Conservation (phyloP, 2,888 invertebrate species). For the Eristalinus sepulchralis region DNA sequence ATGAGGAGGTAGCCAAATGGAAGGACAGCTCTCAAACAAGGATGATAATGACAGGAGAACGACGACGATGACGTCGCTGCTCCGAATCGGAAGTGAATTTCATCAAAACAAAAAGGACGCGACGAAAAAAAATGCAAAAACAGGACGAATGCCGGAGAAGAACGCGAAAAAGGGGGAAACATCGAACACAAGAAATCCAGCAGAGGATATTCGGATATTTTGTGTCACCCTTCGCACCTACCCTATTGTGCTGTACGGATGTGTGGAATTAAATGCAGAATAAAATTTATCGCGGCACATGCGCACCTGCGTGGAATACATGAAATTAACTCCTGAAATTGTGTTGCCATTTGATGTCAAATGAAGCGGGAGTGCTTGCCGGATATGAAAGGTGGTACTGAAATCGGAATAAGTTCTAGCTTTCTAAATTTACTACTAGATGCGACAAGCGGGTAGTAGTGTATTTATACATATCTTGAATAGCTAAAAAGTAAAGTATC, state of each 20-base stretch:
- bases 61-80: constrained; percentile 81
- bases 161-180: constrained; percentile 48
- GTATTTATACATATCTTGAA: too few relatives aligned
- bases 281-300: constrained; percentile 65
- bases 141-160: constrained; percentile 10
- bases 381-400: too few relatives aligned
- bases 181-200: constrained; percentile 33
- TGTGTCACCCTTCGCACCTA: constrained; percentile 69
- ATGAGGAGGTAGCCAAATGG: constrained; percentile 61
- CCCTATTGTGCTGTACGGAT: constrained; percentile 62
- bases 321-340: constrained; percentile 31
- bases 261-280: constrained; percentile 65
- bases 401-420: too few relatives aligned
- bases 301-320: constrained; percentile 59
- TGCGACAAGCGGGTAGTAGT: too few relatives aligned
- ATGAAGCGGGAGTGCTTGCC: background rate
- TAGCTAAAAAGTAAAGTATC: too few relatives aligned
- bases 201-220: constrained; percentile 63
- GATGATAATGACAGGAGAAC: constrained; percentile 73
- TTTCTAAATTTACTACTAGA: too few relatives aligned
- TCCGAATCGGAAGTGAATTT: constrained; percentile 78
- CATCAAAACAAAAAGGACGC: constrained; percentile 62
- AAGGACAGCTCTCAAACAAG: constrained; percentile 52
- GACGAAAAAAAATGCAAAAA: constrained; percentile 16
- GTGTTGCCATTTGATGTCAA: constrained; percentile 25